Evolutionary conservation across 2,113 vertebrate species (phyloP).

Genomic region (Phoenicopterus ruber): DNA sequence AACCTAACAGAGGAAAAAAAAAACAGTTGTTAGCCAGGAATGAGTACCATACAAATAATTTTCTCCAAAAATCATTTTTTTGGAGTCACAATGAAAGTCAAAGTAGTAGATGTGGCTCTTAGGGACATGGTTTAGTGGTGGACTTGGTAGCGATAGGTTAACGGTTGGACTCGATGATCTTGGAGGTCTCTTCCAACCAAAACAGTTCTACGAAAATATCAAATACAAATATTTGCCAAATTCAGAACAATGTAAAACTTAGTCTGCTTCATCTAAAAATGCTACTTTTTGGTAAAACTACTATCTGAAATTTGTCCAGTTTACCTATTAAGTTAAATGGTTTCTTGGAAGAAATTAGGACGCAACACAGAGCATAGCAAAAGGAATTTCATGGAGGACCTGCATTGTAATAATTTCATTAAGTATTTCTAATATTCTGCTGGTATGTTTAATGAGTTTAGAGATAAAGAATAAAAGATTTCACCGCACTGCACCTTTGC

Average conservation of each 20-base stretch:
- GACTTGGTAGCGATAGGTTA: no score
- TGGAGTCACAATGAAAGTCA: background rate
- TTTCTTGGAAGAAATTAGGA: background rate
- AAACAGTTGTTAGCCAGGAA: background rate
- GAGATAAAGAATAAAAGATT: background rate
- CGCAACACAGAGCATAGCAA: rapidly evolving
- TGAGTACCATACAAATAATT: background rate
- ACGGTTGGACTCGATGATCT: no score
- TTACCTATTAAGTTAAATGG: background rate
- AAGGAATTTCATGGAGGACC: background rate
- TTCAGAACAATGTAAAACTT: background rate
- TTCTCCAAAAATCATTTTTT: background rate
- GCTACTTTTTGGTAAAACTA: background rate
- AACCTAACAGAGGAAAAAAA: slow-evolving; percentile 65
- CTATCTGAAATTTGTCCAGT: background rate
- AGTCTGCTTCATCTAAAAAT: background rate
- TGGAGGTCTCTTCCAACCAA: no score
- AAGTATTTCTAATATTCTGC: background rate
- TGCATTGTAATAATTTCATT: background rate
- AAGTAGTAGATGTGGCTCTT: no score
- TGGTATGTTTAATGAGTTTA: background rate
- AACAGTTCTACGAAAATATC: no score
- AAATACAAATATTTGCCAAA: background rate
- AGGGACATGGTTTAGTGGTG: no score
- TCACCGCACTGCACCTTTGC: background rate